Evolutionary conservation across 2,797 vertebrate genomes (phyloP), one percentile per base, ranked within the genome.

Genomic region (Gymnoscopelus microlampas): DNA sequence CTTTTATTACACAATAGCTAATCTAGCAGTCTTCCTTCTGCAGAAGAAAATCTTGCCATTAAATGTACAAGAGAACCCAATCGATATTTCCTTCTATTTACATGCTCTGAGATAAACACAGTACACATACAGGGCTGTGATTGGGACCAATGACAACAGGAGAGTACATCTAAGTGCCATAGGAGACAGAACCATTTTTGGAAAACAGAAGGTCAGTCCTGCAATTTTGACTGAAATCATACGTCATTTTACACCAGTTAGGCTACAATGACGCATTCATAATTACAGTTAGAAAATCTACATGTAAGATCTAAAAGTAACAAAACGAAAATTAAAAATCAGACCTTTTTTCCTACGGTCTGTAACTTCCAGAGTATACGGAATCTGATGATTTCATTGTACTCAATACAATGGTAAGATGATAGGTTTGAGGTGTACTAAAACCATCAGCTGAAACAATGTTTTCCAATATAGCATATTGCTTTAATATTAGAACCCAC

Each of bases 1-100:
- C 64, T 77, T 68, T 77, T 68, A 89, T 85, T 86, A 87, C 75
- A 86, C 77, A 79, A 86, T 78, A 85, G 57, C 83, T 85, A 87
- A 83, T 76, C 79, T 80, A 79, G 65, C 67, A 71, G 68, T 77
- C 12, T 76, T 83, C 73, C 60, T 71, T 61, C 76, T 44, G 63
- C 63, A 61, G 53, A 83, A 60, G 69, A 81, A 76, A 85, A 66
- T 63, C 65, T 70, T 54, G 39, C 50, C 2, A 14, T 68, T 71
- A 78, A 59, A 67, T 78, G 62, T 84, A 79, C 79, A 83, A 44
- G 64, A 65, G 61, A 44, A 81, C 71, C 68, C 55, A 54, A 73
- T 63, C 4, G 13, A 70, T 76, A 63, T 65, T 74, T 57, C 4
- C 5, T 55, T 68, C 55, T 68, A 88, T 83, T 82, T 88, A 87